Evolutionary conservation across 2,797 vertebrate genomes (phyloP).

Genomic region (Anolis apletophallus): DNA sequence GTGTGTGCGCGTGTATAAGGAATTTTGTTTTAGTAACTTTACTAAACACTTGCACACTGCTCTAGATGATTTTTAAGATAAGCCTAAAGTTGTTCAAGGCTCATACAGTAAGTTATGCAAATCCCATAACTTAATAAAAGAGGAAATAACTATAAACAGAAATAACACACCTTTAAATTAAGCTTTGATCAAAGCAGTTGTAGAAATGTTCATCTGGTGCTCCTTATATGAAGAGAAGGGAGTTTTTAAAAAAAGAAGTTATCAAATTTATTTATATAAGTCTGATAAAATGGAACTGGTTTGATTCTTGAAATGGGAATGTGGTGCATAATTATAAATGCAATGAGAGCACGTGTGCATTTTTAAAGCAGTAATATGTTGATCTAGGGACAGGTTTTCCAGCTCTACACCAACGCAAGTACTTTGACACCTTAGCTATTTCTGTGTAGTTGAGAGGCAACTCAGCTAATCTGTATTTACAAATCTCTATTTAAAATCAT

Average conservation of each 20-base stretch:
- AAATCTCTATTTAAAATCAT: slow-evolving; percentile 12
- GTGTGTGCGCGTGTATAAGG: background rate
- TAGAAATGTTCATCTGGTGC: background rate
- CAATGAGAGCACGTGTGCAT: slow-evolving; percentile 33
- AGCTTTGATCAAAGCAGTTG: slow-evolving; percentile 32
- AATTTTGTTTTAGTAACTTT: background rate
- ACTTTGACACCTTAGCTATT: background rate
- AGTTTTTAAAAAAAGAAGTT: fast-evolving
- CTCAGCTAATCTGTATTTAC: fast-evolving
- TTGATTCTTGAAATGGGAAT: background rate
- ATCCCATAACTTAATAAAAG: slow-evolving; percentile 14
- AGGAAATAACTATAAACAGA: background rate
- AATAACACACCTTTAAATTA: slow-evolving; percentile 6
- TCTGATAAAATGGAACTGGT: background rate
- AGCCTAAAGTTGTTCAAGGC: background rate
- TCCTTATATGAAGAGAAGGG: slow-evolving; percentile 28
- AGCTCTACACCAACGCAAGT: background rate
- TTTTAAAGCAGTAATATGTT: background rate
- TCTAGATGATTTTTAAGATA: slow-evolving; percentile 37
- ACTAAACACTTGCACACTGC: background rate
- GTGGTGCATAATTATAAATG: slow-evolving; percentile 5
- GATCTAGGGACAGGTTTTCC: background rate
- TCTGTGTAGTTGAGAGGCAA: background rate
- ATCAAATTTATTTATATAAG: slow-evolving; percentile 19
- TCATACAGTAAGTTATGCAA: background rate